These are phyloP conservation scores for Aradus depressus DNA, from an alignment of 2,888 invertebrate genomes.

Conservation along the genomic window DNA sequence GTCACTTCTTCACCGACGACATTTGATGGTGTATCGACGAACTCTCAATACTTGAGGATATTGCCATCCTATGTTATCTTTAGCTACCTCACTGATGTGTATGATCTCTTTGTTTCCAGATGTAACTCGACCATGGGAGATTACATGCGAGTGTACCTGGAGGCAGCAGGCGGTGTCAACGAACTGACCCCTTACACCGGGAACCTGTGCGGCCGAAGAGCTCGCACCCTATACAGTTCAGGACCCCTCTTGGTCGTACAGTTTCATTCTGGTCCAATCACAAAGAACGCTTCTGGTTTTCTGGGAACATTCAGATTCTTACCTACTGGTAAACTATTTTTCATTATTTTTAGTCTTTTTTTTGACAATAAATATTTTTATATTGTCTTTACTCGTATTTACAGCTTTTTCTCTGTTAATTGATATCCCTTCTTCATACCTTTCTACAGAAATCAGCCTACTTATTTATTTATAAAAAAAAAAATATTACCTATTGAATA, in stretches of 20 bases:
- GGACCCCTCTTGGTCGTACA: constrained; percentile 62
- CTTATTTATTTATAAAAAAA: no score
- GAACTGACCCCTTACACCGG: constrained; percentile 66
- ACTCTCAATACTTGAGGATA: no score
- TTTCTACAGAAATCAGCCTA: no score
- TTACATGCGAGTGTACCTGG: constrained; percentile 65
- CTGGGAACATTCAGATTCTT: constrained; percentile 65
- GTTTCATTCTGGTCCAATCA: constrained; percentile 50
- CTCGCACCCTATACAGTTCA: constrained; percentile 62
- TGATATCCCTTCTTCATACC: not conserved
- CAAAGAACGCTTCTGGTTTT: constrained; percentile 54
- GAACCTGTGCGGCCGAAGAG: constrained; percentile 58
- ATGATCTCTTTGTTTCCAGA: not conserved
- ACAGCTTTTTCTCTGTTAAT: no score
- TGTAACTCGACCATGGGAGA: constrained; percentile 41
- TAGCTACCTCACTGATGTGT: no score
- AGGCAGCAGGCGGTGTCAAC: constrained; percentile 60
- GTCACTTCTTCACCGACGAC: no score
- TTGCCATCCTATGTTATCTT: no score
- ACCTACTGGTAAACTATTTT: constrained; percentile 54
- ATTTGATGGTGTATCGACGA: no score
- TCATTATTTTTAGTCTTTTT: no score
- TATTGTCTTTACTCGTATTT: no score
- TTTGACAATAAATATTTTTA: not conserved
- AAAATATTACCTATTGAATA: no score